Base-by-base conservation (phyloP, 1,140 invertebrate genomes). In the Parasteatoda tepidariorum region DNA sequence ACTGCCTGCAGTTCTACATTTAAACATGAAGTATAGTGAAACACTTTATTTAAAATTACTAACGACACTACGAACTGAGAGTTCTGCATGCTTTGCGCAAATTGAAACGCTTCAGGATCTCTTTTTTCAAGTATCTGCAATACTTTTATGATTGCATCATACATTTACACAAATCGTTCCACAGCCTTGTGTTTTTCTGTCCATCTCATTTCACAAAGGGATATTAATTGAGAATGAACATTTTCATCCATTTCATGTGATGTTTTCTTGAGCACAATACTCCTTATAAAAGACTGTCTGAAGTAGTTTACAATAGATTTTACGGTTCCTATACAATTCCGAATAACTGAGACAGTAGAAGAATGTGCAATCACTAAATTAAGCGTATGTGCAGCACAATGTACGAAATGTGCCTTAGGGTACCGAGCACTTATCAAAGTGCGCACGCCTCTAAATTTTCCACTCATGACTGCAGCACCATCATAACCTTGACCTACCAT, bases 371-470 rank as follows among this genome's bases (percentile, higher is more conserved):
- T 13, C 38, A 38, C 31, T 22, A 71, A 48, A 48, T 71, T 71
- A 4, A 71, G 38, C 9, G 5, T n/a, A 71, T 71, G 68, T 11
- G 68, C 68, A 5, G 26, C 33, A 71, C 68, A 71, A 48, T 71
- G 68, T 48, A 48, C 7, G 7, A 48, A 18, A 18, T 18, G 7
- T 18, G 7, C 41, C 18, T 9, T 48, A 24, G 68, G 68, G 26
- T 71, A 54, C 33, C 48, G 11, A 5, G 7, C 33, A 5, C 22
- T 48, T 6, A 71, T 48, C 11, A 38, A 18, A 7, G 68, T 48
- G 38, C 24, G 22, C 24, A 67, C 64, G 28, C 64, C 64, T 31
- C 22, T 26, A 34, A 30, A 67, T 4, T 7, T 6, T 5, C 64
- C 64, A 9, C 30, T 67, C 64, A 67, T 67, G 6, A 31, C 64